These are phyloP conservation scores for Nymphicus hollandicus DNA, from an alignment of 2,113 vertebrate genomes.

Conservation along the genomic window DNA sequence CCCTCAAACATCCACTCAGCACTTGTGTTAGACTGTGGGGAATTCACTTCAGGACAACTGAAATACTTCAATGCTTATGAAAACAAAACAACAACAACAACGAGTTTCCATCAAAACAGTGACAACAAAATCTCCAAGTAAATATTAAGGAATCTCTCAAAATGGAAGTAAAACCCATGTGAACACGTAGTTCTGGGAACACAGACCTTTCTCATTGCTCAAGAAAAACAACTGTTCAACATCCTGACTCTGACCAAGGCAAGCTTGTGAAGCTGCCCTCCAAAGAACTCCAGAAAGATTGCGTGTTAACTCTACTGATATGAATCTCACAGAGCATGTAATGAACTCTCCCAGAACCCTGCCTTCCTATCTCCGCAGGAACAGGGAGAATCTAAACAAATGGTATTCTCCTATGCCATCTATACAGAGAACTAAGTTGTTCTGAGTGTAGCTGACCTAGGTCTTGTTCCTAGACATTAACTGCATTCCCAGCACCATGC, in stretches of 20 bases:
- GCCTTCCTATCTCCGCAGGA: background rate
- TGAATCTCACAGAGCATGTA: background rate
- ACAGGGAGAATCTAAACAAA: background rate
- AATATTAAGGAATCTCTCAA: background rate
- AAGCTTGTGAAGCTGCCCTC: background rate
- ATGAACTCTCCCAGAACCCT: background rate
- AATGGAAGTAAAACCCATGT: background rate
- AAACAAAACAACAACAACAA: background rate
- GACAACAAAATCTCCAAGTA: background rate
- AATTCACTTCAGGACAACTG: background rate
- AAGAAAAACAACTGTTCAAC: background rate
- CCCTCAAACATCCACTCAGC: background rate
- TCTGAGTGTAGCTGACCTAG: background rate
- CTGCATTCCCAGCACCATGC: background rate
- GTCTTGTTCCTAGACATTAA: background rate
- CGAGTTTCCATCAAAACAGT: background rate
- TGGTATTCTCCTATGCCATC: background rate
- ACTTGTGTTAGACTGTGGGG: background rate
- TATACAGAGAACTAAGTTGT: background rate
- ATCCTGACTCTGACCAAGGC: background rate
- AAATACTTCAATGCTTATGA: background rate
- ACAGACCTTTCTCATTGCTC: background rate
- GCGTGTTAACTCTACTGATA: background rate
- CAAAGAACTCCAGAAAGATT: background rate
- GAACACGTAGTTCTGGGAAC: background rate